Evolutionary conservation across 2,113 vertebrate species (phyloP).

Genomic region (Clinocottus analis): DNA sequence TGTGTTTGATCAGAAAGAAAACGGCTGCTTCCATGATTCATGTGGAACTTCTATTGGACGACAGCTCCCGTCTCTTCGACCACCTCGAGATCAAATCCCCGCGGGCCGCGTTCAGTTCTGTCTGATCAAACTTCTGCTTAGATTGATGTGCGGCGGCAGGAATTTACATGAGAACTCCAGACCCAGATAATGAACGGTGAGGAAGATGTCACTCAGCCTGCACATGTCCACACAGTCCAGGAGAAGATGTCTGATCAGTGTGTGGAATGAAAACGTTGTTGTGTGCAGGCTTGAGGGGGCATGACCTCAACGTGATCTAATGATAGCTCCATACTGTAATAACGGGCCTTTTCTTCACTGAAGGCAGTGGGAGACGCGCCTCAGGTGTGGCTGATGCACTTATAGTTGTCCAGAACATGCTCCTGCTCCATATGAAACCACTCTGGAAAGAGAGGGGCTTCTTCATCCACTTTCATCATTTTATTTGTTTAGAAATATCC

Average conservation of each 20-base stretch:
- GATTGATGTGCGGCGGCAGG: not conserved
- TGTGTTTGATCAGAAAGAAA: constrained; percentile 18
- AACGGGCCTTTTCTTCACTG: not conserved
- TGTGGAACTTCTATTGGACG: not conserved
- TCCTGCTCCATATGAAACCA: not conserved
- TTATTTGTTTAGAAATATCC: not conserved
- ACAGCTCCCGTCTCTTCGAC: not conserved
- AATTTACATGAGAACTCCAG: not conserved
- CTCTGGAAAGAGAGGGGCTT: not conserved
- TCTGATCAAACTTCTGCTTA: not conserved
- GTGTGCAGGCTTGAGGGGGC: not conserved
- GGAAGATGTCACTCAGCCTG: not conserved
- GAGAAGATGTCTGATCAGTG: not conserved
- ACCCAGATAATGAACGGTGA: not conserved
- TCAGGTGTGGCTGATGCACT: no score
- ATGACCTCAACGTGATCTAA: not conserved
- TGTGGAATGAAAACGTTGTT: not conserved
- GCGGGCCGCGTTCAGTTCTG: not conserved
- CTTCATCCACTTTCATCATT: not conserved
- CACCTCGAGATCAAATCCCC: not conserved
- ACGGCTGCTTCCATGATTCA: not conserved
- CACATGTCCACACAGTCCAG: not conserved
- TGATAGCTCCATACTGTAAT: not conserved
- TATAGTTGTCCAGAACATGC: not conserved
- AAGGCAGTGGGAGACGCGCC: not conserved